These are phyloP conservation scores for Smithornis capensis DNA, from an alignment of 2,113 vertebrate species.

Conservation along the genomic window DNA sequence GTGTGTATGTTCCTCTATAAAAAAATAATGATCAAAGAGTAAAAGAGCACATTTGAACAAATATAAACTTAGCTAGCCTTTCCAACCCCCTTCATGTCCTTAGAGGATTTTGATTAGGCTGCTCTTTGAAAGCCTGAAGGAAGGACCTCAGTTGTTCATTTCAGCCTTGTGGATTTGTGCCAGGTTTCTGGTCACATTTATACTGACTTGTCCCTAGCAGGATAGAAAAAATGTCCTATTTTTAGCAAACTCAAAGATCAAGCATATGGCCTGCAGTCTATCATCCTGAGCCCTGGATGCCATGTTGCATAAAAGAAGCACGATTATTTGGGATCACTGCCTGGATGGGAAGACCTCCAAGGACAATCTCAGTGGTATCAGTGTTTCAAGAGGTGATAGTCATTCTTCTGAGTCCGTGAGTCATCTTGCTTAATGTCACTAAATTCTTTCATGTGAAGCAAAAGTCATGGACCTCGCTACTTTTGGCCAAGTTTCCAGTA, in stretches of 20 bases:
- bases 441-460: neutral
- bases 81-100: neutral
- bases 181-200: slow-evolving; percentile 47
- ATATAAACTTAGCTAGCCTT: neutral
- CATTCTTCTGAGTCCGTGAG: neutral
- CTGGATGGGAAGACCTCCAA: slow-evolving; percentile 41
- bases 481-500: neutral
- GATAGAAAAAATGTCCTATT: slow-evolving; percentile 13
- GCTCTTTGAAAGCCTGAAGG: slow-evolving; percentile 10
- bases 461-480: neutral
- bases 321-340: slow-evolving; percentile 33
- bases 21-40: neutral
- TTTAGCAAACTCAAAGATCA: slow-evolving; percentile 31
- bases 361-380: neutral
- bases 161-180: slow-evolving; percentile 34
- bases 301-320: neutral
- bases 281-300: slow-evolving; percentile 22
- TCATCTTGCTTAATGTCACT: slow-evolving; percentile 20
- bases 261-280: slow-evolving; percentile 45
- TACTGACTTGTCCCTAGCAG: neutral
- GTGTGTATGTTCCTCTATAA: neutral
- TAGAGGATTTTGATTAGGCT: slow-evolving; percentile 4
- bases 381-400: neutral
- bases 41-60: neutral
- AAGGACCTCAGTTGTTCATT: slow-evolving; percentile 23